Base-by-base conservation (phyloP, 2,797 vertebrate species). In the Rhinatrema bivittatum region DNA sequence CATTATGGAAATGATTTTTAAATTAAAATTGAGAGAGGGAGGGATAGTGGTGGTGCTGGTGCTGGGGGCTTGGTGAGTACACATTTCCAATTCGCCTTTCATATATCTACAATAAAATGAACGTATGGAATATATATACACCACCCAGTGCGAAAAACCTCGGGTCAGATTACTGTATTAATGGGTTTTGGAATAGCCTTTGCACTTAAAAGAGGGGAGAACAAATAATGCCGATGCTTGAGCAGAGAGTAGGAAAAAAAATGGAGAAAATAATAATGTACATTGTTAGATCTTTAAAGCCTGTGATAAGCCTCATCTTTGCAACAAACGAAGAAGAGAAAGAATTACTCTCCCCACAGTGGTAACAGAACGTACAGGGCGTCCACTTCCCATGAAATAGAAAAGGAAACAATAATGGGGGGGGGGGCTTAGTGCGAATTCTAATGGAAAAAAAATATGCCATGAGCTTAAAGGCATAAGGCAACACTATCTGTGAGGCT, bases 151-250 rank as follows among this genome's bases (percentile, higher is more conserved):
- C 59, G 49, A 4, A 7, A 8, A 51, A 32, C 27, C 39, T 62
- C 34, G 27, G 16, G 36, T 31, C 33, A 43, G 25, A 45, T 67
- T 58, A 65, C 42, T 56, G 12, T 65, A 61, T 56, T 45, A 68
- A 65, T 59, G 51, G 47, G 25, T 18, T n/a, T 56, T 48, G 62
- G 60, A 57, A 59, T 42, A 64, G 29, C 24, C 42, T 51, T 33
- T 32, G 29, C 10, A 9, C 7, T 1, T 28, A n/a, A n/a, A n/a
- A 34, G 42, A 59, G 35, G 30, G 22, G 27, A 34, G n/a, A 29
- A 18, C 7, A 34, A 51, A 27, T 2, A 1, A 23, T 29, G 38
- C 14, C 5, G 42, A 30, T 36, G 19, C 36, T 37, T 27, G 3
- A 9, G 25, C 8, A 16, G 42, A 18, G 16, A 34, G 19, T 17